Evolutionary conservation across 1,140 invertebrate species (phyloP).

Genomic region (Drosophila bifasciata): DNA sequence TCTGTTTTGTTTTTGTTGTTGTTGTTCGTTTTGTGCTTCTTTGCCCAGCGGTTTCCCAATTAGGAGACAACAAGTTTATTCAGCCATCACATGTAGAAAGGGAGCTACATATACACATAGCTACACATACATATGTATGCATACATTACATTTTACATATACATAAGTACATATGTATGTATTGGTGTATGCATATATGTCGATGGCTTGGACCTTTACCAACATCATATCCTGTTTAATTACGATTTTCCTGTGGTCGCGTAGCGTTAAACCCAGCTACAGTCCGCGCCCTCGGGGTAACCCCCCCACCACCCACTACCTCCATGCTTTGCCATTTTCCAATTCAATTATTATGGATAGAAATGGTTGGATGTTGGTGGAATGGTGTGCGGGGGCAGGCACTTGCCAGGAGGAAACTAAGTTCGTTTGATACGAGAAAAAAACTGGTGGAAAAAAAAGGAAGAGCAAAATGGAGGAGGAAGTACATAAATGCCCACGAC

Average conservation of each 20-base stretch:
- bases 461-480: not conserved
- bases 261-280: conserved; percentile 70
- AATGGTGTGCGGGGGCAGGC: no score
- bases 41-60: conserved; percentile 42
- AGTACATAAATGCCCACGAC: conserved; percentile 62
- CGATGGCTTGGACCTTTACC: conserved; percentile 39
- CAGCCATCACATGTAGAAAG: conserved; percentile 61
- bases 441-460: conserved; percentile 31
- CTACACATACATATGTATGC: not conserved
- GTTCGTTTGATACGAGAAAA: conserved; percentile 36
- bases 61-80: conserved; percentile 63
- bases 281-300: not conserved
- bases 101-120: conserved; percentile 14
- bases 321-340: conserved; percentile 61
- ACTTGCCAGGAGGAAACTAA: conserved; percentile 12
- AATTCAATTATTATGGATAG: conserved; percentile 77
- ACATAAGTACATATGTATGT: not conserved
- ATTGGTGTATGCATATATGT: conserved; percentile 4
- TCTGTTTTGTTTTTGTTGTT: no score
- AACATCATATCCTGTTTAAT: conserved; percentile 78
- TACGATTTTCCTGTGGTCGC: conserved; percentile 81
- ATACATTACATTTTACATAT: no score
- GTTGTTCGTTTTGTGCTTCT: no score
- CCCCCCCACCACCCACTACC: not conserved
- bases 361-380: conserved; percentile 5